A percentile compares a stretch with the other conserved stretches of the same genome.
Conservation (phyloP, 30 jellyfish, hydroid and myxozoan species). For the Pelagia noctiluca region DNA sequence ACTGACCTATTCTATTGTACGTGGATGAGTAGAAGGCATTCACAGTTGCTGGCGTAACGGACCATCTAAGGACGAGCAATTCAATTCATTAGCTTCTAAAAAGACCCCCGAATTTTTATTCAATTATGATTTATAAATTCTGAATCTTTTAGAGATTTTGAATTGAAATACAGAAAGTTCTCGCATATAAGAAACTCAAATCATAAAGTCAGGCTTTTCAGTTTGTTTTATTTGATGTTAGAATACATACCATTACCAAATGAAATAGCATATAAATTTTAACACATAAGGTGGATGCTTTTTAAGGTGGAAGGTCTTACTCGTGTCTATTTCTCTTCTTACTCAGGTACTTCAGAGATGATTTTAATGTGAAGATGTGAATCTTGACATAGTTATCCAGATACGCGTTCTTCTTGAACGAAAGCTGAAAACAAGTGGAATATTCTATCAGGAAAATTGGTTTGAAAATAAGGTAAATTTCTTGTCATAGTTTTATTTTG, state of each 20-base stretch:
- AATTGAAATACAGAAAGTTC: too few species aligned
- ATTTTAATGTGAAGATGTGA: background rate
- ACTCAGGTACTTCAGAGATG: background rate
- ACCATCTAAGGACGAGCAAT: constrained; percentile 43
- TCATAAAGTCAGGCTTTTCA: too few species aligned
- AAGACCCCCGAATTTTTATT: too few species aligned
- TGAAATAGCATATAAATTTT: too few species aligned
- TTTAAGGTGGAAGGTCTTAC: background rate
- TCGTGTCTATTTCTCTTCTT: constrained; percentile 22
- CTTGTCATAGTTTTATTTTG: too few species aligned
- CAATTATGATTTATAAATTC: too few species aligned
- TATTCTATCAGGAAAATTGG: background rate
- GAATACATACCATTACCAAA: too few species aligned
- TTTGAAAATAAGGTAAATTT: background rate
- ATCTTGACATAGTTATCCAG: constrained; percentile 29
- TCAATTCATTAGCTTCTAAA: too few species aligned
- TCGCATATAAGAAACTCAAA: too few species aligned
- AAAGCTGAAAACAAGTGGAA: background rate
- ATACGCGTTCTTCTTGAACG: background rate
- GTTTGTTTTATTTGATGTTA: too few species aligned
- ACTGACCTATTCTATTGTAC: constrained; percentile 52
- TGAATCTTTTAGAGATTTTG: too few species aligned
- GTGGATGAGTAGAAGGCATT: constrained; percentile 69
- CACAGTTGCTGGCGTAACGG: constrained; percentile 55
- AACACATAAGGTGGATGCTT: background rate